A percentile compares a stretch with the other conserved stretches of the same genome.
Conservation (phyloP, 2,888 invertebrate species). For the Hemicrepidius hirtus region DNA sequence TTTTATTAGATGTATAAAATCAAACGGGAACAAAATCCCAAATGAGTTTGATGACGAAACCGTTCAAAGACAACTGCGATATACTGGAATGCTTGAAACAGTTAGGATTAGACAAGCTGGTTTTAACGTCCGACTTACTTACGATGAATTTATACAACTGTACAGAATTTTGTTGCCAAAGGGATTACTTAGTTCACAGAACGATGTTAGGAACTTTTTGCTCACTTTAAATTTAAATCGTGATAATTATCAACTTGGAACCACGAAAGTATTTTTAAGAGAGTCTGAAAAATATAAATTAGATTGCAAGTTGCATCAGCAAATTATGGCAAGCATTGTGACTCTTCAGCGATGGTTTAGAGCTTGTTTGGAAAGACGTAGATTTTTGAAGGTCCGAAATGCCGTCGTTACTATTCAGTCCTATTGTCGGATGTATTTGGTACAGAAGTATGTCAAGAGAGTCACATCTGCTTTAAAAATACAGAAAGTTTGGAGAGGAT, state of each 20-base stretch:
- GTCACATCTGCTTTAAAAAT: constrained; percentile 80
- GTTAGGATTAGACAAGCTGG: constrained; percentile 96
- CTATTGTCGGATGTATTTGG: constrained; percentile 79
- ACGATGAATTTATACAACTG: constrained; percentile 95
- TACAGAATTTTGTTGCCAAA: constrained; percentile 94
- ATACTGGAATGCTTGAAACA: constrained; percentile 98
- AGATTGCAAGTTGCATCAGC: constrained; percentile 93
- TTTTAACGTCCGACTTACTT: constrained; percentile 94
- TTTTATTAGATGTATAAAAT: constrained; percentile 95
- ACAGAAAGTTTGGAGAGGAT: constrained; percentile 87
- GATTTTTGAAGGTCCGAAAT: constrained; percentile 83
- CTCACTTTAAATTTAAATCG: constrained; percentile 88
- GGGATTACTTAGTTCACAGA: constrained; percentile 89
- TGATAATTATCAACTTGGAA: constrained; percentile 92
- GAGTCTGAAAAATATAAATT: constrained; percentile 95
- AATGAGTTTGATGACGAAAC: constrained; percentile 96
- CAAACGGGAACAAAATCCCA: constrained; percentile 94
- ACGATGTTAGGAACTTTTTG: constrained; percentile 90
- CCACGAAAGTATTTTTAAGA: constrained; percentile 93
- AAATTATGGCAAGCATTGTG: constrained; percentile 94
- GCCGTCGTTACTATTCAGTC: constrained; percentile 87
- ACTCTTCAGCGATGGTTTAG: constrained; percentile 95
- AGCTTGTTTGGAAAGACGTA: constrained; percentile 84
- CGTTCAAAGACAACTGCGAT: constrained; percentile 91
- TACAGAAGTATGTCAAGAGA: constrained; percentile 74